These are phyloP conservation scores for Atopsyche davidsoni DNA, from an alignment of 1,140 invertebrate genomes.

Conservation along the genomic window DNA sequence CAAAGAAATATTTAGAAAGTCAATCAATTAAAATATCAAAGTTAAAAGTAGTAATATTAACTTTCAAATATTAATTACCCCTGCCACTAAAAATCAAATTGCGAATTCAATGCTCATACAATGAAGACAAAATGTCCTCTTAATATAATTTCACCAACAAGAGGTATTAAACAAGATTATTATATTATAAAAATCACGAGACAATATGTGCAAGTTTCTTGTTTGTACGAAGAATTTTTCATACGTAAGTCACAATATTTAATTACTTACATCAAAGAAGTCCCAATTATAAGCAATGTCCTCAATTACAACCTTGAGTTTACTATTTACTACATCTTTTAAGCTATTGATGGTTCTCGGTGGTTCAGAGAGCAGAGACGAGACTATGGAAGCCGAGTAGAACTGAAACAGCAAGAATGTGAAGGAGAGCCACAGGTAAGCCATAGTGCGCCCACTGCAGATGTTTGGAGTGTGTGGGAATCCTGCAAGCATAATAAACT, in stretches of 20 bases:
- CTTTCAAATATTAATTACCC: not conserved
- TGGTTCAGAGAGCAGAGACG: conserved; percentile 53
- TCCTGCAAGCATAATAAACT: conserved; percentile 18
- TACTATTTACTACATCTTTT: conserved; percentile 46
- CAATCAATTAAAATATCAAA: conserved; percentile 2
- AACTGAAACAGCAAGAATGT: conserved; percentile 54
- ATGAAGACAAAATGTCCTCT: too few relatives aligned
- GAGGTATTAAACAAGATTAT: too few relatives aligned
- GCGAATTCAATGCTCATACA: too few relatives aligned
- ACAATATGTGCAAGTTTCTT: too few relatives aligned
- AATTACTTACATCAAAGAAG: conserved; percentile 39
- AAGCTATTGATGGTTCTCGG: conserved; percentile 49
- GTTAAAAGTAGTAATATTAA: not conserved
- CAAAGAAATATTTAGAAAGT: too few relatives aligned
- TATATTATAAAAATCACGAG: too few relatives aligned
- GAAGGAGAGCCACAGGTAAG: conserved; percentile 48
- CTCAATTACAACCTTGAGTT: conserved; percentile 49
- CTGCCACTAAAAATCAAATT: too few relatives aligned
- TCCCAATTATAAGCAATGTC: conserved; percentile 47
- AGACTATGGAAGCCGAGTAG: conserved; percentile 59
- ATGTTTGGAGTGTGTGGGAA: conserved; percentile 15
- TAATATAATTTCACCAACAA: too few relatives aligned
- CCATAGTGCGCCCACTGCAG: conserved; percentile 34
- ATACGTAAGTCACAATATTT: conserved; percentile 5
- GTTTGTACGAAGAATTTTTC: too few relatives aligned